A percentile compares a stretch with the other conserved stretches of the same genome.
Evolutionary conservation across 2,888 invertebrate genomes (phyloP).

Genomic region (Amphipoea oculea): DNA sequence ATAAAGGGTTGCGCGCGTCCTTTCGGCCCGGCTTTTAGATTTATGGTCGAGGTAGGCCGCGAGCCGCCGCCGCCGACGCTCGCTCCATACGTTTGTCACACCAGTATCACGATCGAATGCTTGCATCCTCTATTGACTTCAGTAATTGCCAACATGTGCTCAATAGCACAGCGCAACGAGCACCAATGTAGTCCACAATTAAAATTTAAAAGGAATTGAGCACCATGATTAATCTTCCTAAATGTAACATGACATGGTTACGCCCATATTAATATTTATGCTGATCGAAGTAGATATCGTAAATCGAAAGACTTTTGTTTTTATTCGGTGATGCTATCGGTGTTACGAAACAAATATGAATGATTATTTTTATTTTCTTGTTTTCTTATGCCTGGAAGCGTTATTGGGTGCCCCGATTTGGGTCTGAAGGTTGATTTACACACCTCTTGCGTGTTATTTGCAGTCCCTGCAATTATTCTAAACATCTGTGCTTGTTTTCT

Average conservation of each 20-base stretch:
- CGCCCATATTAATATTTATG: constrained; percentile 86
- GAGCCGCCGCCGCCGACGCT: constrained; percentile 80
- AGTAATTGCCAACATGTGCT: constrained; percentile 80
- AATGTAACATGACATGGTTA: constrained; percentile 80
- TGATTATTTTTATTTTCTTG: constrained; percentile 53
- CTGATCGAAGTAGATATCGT: constrained; percentile 79
- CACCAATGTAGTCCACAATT: constrained; percentile 54
- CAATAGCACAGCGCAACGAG: constrained; percentile 48
- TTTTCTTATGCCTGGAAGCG: constrained; percentile 56
- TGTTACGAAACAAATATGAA: constrained; percentile 57
- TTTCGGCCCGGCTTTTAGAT: constrained; percentile 83
- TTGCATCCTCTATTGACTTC: constrained; percentile 69
- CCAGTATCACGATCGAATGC: constrained; percentile 81
- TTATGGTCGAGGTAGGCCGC: constrained; percentile 79
- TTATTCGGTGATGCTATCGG: constrained; percentile 59
- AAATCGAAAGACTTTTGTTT: constrained; percentile 68
- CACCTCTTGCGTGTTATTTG: constrained; percentile 28
- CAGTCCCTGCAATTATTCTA: constrained; percentile 15
- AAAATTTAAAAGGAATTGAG: constrained; percentile 70
- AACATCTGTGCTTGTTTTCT: constrained; percentile 29
- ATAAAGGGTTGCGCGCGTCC: constrained; percentile 88
- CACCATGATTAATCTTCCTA: constrained; percentile 75
- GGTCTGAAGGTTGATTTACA: constrained; percentile 31
- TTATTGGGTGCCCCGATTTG: constrained; percentile 32
- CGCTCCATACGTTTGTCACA: constrained; percentile 85